These are phyloP conservation scores for Listronotus bonariensis DNA, from an alignment of 1,140 invertebrate genomes.

Conservation along the genomic window DNA sequence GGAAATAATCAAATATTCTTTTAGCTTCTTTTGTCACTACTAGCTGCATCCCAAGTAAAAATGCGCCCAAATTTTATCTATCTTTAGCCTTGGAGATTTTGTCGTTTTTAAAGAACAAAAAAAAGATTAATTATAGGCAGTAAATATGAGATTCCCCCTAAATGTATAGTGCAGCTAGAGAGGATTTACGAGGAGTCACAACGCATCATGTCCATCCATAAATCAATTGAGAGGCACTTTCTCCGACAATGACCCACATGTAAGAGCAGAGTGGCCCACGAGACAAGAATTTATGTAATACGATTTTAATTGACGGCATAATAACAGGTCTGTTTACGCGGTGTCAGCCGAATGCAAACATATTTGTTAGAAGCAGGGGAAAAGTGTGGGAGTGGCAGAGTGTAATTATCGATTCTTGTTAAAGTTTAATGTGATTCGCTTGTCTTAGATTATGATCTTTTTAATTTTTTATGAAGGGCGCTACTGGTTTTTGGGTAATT, in stretches of 20 bases:
- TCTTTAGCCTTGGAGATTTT: no score
- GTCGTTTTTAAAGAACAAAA: no score
- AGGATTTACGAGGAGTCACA: not conserved
- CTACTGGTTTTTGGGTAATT: no score
- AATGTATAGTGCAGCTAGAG: no score
- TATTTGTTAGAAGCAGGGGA: constrained; percentile 44
- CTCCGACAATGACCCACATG: not conserved
- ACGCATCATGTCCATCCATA: not conserved
- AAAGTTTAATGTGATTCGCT: constrained; percentile 33
- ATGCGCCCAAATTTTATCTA: no score
- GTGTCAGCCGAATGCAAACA: constrained; percentile 45
- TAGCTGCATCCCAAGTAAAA: no score
- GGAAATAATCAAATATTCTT: no score
- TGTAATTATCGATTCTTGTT: constrained; percentile 43
- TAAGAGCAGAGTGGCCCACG: not conserved
- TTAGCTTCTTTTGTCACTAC: no score
- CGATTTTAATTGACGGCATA: constrained; percentile 48
- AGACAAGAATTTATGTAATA: constrained; percentile 40
- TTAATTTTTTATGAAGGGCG: not conserved
- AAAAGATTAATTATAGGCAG: no score
- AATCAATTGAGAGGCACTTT: constrained; percentile 2
- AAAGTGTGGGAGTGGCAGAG: constrained; percentile 39
- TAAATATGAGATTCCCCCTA: no score
- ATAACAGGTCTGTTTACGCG: constrained; percentile 47
- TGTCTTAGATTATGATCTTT: constrained; percentile 13